Evolutionary conservation across 2,888 invertebrate genomes (phyloP).

Genomic region (Agonopterix subpropinquella): DNA sequence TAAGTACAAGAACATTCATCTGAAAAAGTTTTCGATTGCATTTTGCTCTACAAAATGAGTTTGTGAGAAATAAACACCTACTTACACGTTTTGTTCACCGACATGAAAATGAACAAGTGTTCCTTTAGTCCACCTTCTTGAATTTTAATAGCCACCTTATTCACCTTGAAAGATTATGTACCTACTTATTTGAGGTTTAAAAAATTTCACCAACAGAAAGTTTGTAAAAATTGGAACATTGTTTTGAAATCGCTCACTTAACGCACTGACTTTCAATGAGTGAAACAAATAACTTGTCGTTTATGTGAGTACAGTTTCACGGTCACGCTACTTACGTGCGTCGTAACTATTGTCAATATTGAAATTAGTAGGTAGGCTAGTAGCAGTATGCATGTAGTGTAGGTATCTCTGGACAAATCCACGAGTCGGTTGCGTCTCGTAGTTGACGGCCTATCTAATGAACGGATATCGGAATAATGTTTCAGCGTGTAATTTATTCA

Average conservation of each 20-base stretch:
- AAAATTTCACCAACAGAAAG: background rate
- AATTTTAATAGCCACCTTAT: too few relatives aligned
- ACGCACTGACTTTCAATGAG: conserved; percentile 18
- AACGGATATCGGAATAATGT: conserved; percentile 68
- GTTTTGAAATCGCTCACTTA: conserved; percentile 6
- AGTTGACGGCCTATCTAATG: conserved; percentile 51
- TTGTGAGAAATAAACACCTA: too few relatives aligned
- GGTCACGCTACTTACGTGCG: conserved; percentile 35
- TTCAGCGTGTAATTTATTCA: conserved; percentile 76
- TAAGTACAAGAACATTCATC: too few relatives aligned
- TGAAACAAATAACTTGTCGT: conserved; percentile 35
- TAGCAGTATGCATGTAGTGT: conserved; percentile 15
- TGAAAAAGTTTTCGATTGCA: too few relatives aligned
- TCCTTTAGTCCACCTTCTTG: too few relatives aligned
- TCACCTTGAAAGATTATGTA: too few relatives aligned
- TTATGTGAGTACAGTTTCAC: conserved; percentile 37
- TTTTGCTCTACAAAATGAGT: too few relatives aligned
- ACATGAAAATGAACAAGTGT: too few relatives aligned
- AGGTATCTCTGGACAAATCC: conserved; percentile 28
- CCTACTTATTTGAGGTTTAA: background rate
- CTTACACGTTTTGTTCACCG: too few relatives aligned
- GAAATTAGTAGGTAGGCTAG: conserved; percentile 33
- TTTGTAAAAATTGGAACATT: background rate
- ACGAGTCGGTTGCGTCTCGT: conserved; percentile 32
- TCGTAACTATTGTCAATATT: conserved; percentile 61